Evolutionary conservation across 2,888 invertebrate genomes (phyloP).

Genomic region (Cenopis cana): DNA sequence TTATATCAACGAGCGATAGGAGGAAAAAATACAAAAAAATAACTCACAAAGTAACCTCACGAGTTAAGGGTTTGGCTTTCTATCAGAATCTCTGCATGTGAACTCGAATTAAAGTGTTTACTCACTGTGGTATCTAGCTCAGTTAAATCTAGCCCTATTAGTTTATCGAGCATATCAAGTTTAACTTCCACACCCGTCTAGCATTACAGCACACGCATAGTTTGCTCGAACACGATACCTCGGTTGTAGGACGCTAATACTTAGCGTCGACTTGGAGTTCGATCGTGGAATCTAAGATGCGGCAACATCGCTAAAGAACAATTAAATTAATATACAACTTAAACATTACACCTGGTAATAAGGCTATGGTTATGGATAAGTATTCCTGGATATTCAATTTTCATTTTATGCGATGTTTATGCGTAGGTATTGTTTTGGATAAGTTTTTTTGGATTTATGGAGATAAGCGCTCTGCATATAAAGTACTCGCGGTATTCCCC

Average conservation of each 20-base stretch:
- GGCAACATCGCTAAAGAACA: conserved; percentile 71
- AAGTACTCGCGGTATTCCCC: too few relatives aligned
- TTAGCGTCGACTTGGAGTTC: conserved; percentile 64
- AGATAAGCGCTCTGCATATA: too few relatives aligned
- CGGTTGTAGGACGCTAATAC: conserved; percentile 52
- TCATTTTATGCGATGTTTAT: too few relatives aligned
- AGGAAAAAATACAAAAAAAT: not conserved
- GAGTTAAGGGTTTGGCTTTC: not conserved
- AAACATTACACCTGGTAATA: not conserved
- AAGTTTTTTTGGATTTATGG: too few relatives aligned
- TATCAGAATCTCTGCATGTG: too few relatives aligned
- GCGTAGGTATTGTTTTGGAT: too few relatives aligned
- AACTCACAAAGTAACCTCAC: not conserved
- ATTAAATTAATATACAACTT: conserved; percentile 43
- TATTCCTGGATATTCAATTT: not conserved
- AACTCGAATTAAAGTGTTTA: not conserved
- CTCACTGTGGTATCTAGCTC: not conserved
- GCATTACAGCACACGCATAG: conserved; percentile 14
- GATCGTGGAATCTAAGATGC: conserved; percentile 61
- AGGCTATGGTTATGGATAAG: not conserved
- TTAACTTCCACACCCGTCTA: conserved; percentile 14
- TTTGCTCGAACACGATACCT: conserved; percentile 40
- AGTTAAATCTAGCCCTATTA: conserved; percentile 6
- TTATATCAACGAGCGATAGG: not conserved
- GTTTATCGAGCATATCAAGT: conserved; percentile 8